phyloP scores from a whole-genome alignment of 2,113 vertebrate species.

The Zapornia atra region DNA sequence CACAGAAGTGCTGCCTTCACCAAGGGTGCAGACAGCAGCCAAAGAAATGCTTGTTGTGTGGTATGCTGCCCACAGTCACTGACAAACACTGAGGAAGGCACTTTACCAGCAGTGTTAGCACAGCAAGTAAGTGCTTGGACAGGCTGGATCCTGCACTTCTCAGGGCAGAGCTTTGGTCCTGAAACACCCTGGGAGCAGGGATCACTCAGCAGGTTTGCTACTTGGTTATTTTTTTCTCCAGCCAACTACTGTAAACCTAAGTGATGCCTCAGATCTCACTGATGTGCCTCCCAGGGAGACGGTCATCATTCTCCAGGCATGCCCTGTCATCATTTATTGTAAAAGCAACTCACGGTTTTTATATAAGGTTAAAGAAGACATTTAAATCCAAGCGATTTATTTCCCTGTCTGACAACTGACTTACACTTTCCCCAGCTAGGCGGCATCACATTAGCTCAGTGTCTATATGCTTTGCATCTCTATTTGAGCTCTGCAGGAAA shows the following conservation, averaged over 20 bases:
- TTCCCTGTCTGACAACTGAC: constrained; percentile 35
- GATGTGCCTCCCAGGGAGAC: background rate
- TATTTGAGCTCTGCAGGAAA: constrained; percentile 53
- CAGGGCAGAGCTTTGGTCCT: background rate
- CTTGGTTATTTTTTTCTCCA: background rate
- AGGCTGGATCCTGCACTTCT: background rate
- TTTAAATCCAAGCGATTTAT: constrained; percentile 59
- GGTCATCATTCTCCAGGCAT: constrained; percentile 34
- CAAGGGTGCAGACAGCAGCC: background rate
- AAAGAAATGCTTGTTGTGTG: background rate
- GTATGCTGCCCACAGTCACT: background rate
- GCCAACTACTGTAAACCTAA: background rate
- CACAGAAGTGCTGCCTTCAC: background rate
- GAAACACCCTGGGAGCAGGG: background rate
- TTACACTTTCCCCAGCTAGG: constrained; percentile 50
- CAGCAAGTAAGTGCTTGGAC: background rate
- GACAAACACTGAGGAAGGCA: background rate
- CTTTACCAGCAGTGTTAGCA: background rate
- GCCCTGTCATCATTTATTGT: constrained; percentile 44
- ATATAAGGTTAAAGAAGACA: constrained; percentile 53
- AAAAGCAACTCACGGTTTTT: constrained; percentile 42
- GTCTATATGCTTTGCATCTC: constrained; percentile 53
- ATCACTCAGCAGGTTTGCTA: background rate
- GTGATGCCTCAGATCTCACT: background rate
- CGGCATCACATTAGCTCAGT: constrained; percentile 42